Percentiles rank a stretch among this genome's conserved stretches.
Evolutionary conservation across 2,797 vertebrate species (phyloP).

Genomic region (Crenuchus spilurus): DNA sequence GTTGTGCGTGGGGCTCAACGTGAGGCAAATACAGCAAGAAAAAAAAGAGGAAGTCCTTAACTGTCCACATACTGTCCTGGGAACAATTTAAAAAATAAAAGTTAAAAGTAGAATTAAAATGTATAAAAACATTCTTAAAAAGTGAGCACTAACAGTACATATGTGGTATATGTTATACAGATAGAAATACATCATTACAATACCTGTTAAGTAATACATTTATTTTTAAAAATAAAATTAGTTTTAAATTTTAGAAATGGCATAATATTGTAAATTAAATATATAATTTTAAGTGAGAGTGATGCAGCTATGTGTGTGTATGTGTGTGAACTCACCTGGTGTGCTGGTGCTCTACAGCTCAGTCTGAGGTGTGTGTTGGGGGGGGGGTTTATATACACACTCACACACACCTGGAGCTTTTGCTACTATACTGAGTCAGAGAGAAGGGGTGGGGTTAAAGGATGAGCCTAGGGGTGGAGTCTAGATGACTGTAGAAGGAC

Average conservation of each 20-base stretch:
- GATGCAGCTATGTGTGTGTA: neutral
- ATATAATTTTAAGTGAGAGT: too few relatives aligned
- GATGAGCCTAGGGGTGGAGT: neutral
- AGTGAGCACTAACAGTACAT: too few relatives aligned
- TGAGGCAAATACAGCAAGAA: slow-evolving; percentile 84
- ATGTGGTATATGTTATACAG: too few relatives aligned
- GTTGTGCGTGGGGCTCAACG: slow-evolving; percentile 99
- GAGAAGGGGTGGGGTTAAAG: neutral
- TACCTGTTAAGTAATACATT: too few relatives aligned
- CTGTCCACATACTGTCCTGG: neutral
- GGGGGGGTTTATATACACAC: neutral
- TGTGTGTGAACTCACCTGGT: neutral
- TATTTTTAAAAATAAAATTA: too few relatives aligned
- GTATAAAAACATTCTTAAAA: neutral
- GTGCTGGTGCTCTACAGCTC: neutral
- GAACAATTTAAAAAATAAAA: neutral
- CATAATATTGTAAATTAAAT: too few relatives aligned
- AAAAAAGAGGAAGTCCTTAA: neutral
- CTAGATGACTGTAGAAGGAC: too few relatives aligned
- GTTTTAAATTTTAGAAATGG: too few relatives aligned
- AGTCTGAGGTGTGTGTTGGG: neutral
- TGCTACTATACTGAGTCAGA: neutral
- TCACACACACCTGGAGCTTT: neutral
- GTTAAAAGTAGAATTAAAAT: neutral
- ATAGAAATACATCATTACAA: too few relatives aligned